Conservation (phyloP, 2,113 vertebrate species). For the Sciurus niger region DNA sequence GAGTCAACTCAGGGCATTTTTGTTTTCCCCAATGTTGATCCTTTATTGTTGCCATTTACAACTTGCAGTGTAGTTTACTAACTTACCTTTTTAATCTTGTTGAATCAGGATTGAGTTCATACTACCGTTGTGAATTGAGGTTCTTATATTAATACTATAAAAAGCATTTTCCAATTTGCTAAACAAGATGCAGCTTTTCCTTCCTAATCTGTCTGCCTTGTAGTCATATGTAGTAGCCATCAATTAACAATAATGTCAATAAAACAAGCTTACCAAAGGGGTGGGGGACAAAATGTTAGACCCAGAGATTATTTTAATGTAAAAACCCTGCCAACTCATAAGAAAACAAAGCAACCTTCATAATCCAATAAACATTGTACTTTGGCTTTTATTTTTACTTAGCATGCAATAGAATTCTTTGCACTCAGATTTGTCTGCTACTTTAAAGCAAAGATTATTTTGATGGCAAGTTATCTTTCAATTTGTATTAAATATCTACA, state of each 20-base stretch:
- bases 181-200: conserved; percentile 68
- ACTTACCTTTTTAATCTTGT: conserved; percentile 37
- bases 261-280: conserved; percentile 68
- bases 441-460: conserved; percentile 70
- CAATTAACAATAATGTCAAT: conserved; percentile 72
- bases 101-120: not conserved
- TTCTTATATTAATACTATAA: conserved; percentile 45
- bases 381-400: conserved; percentile 57
- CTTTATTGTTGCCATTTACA: conserved; percentile 56
- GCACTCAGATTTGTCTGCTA: not conserved
- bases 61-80: not conserved
- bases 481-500: conserved; percentile 69
- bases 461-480: conserved; percentile 67
- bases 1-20: not conserved
- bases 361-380: conserved; percentile 51
- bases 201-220: conserved; percentile 61
- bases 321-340: conserved; percentile 61
- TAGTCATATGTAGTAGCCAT: conserved; percentile 61
- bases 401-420: conserved; percentile 39
- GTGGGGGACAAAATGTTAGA: conserved; percentile 53
- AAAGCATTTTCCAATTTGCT: conserved; percentile 66
- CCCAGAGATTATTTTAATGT: conserved; percentile 69
- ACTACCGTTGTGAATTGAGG: too few relatives aligned
- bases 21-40: conserved; percentile 3
- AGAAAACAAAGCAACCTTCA: conserved; percentile 72